Evolutionary conservation across 92 coral and sea anemone species (phyloP).

Genomic region (Umimayanthus chanpuru): DNA sequence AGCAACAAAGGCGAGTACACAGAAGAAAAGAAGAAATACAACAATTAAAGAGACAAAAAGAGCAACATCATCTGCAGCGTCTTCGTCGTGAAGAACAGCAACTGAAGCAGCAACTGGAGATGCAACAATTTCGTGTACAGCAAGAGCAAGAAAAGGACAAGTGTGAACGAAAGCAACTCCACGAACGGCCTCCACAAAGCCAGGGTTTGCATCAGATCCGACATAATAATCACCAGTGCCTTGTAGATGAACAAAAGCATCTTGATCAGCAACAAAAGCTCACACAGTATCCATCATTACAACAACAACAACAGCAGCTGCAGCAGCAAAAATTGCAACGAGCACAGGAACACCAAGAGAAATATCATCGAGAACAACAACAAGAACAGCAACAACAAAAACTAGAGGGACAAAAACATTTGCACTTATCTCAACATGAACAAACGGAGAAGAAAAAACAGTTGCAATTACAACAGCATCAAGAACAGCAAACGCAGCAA

Average conservation of each 20-base stretch:
- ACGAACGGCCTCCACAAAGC: neutral
- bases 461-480: slow-evolving; percentile 8
- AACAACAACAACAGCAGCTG: neutral
- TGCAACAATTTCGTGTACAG: slow-evolving; percentile 24
- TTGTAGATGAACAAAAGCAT: slow-evolving; percentile 2
- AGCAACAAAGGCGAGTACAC: slow-evolving; percentile 23
- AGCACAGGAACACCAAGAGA: neutral
- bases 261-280: neutral
- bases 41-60: slow-evolving; percentile 30
- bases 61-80: slow-evolving; percentile 42
- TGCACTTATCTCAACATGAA: neutral
- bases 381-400: neutral
- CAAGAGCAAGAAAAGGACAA: neutral
- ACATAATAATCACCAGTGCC: neutral
- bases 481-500: neutral
- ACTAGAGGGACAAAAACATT: neutral
- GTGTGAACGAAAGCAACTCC: neutral
- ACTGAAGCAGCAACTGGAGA: slow-evolving; percentile 31
- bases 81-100: slow-evolving; percentile 44
- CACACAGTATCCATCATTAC: neutral
- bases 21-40: slow-evolving; percentile 23
- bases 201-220: neutral
- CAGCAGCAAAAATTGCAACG: neutral
- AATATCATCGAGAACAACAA: neutral
- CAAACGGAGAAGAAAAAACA: neutral